Evolutionary conservation across 1,140 invertebrate species (phyloP).

Genomic region (Solenopsis invicta): DNA sequence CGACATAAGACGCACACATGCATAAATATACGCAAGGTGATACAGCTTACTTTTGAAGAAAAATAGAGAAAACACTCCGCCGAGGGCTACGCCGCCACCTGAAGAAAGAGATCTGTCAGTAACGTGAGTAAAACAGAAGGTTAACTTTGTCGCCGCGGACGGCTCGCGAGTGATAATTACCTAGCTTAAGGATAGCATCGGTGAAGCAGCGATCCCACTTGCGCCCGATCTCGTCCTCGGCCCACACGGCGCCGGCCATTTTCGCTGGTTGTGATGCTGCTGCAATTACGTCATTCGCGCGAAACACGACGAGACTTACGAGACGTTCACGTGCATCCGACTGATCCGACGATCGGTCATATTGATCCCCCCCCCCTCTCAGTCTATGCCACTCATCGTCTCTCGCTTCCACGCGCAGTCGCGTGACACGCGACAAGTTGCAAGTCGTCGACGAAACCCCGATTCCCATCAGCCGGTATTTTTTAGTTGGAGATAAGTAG

Average conservation of each 20-base stretch:
- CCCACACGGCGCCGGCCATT: constrained; percentile 82
- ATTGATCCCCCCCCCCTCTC: not conserved
- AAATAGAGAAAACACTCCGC: constrained; percentile 90
- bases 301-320: not conserved
- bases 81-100: constrained; percentile 91
- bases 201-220: constrained; percentile 87
- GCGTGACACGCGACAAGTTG: not conserved
- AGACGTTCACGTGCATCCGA: not conserved
- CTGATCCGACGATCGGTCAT: not conserved
- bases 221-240: constrained; percentile 86
- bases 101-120: constrained; percentile 75
- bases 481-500: not conserved
- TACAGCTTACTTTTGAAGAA: constrained; percentile 87
- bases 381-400: not conserved
- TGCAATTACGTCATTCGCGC: constrained; percentile 66
- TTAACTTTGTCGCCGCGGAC: too few species aligned
- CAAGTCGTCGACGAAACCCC: not conserved
- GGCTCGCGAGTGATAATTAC: constrained; percentile 76
- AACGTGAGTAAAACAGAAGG: not conserved
- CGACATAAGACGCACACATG: not conserved
- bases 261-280: constrained; percentile 67
- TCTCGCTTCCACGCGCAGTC: not conserved
- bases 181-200: constrained; percentile 85
- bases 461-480: not conserved
- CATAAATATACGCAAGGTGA: not conserved